Evolutionary conservation across 1,140 invertebrate genomes (phyloP).

Genomic region (Macrostomum lignano): DNA sequence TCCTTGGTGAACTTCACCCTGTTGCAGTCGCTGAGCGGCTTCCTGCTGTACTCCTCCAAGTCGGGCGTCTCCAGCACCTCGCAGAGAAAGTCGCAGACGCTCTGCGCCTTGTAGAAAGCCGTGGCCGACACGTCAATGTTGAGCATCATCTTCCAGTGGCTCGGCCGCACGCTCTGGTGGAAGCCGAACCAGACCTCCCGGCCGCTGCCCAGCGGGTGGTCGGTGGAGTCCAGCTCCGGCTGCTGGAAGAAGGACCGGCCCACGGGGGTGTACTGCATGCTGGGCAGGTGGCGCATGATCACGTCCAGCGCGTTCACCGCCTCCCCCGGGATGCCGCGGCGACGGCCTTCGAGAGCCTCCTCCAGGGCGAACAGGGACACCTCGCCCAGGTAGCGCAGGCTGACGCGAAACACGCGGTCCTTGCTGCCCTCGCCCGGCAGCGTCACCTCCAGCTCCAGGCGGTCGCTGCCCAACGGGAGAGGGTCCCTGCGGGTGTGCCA

Average conservation of each 20-base stretch:
- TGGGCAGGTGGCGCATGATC: slow-evolving; percentile 94
- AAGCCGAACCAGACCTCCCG: slow-evolving; percentile 99
- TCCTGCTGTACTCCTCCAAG: slow-evolving; percentile 78
- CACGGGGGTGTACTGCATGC: slow-evolving; percentile 95
- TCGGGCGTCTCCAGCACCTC: slow-evolving; percentile 92
- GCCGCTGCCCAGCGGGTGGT: slow-evolving; percentile 85
- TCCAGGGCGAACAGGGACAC: slow-evolving; percentile 80
- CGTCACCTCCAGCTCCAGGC: slow-evolving; percentile 73
- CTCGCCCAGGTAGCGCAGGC: slow-evolving; percentile 84
- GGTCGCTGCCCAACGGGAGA: slow-evolving; percentile 72
- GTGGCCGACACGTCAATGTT: slow-evolving; percentile 99
- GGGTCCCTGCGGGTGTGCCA: no score
- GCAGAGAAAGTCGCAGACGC: slow-evolving; percentile 98
- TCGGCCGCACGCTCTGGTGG: slow-evolving; percentile 91
- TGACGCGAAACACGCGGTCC: slow-evolving; percentile 89
- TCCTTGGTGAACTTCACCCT: slow-evolving; percentile 99
- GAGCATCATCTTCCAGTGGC: slow-evolving; percentile 99
- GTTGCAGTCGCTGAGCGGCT: slow-evolving; percentile 86
- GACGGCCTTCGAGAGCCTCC: slow-evolving; percentile 77
- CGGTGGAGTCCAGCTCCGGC: slow-evolving; percentile 85
- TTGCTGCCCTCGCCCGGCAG: slow-evolving; percentile 91
- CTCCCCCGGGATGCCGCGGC: slow-evolving; percentile 62
- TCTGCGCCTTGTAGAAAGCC: slow-evolving; percentile 97
- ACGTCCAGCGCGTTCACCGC: slow-evolving; percentile 86
- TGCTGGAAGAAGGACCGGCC: slow-evolving; percentile 94